phyloP scores from a whole-genome alignment of 2,113 vertebrate genomes.

The Mirza zaza region DNA sequence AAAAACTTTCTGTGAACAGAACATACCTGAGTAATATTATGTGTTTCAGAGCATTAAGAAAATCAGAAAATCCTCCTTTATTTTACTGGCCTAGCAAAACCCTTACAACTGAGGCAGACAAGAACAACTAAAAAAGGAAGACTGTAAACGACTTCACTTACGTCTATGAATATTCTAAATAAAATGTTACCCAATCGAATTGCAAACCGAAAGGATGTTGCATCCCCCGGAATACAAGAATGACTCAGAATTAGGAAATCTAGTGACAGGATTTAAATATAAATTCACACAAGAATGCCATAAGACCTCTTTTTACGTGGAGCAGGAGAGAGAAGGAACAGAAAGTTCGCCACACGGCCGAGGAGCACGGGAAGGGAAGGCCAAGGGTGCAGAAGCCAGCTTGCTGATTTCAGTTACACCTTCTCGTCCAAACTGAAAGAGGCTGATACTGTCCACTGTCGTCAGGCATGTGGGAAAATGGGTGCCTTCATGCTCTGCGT shows the following conservation, averaged over 20 bases:
- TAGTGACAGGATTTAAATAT: not conserved
- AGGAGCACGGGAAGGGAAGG: not conserved
- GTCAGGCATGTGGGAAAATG: rapidly evolving
- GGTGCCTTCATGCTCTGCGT: rapidly evolving
- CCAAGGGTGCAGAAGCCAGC: not conserved
- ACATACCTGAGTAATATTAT: not conserved
- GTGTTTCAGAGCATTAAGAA: not conserved
- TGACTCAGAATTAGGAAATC: not conserved
- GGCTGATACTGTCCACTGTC: rapidly evolving
- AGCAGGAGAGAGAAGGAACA: not conserved
- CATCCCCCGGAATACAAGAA: not conserved
- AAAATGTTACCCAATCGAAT: not conserved
- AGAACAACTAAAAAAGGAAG: not conserved
- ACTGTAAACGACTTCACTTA: not conserved
- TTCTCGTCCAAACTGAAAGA: not conserved
- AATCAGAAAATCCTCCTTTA: not conserved
- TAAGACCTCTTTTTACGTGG: not conserved
- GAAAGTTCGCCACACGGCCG: not conserved
- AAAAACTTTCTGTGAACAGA: not conserved
- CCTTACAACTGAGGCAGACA: not conserved
- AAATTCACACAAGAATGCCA: not conserved
- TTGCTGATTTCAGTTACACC: not conserved
- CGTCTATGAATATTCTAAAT: not conserved
- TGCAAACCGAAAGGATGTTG: not conserved
- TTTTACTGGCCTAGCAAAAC: not conserved